These are phyloP conservation scores for Neolamprologus longior DNA, from an alignment of 2,113 vertebrate genomes.

Conservation along the genomic window DNA sequence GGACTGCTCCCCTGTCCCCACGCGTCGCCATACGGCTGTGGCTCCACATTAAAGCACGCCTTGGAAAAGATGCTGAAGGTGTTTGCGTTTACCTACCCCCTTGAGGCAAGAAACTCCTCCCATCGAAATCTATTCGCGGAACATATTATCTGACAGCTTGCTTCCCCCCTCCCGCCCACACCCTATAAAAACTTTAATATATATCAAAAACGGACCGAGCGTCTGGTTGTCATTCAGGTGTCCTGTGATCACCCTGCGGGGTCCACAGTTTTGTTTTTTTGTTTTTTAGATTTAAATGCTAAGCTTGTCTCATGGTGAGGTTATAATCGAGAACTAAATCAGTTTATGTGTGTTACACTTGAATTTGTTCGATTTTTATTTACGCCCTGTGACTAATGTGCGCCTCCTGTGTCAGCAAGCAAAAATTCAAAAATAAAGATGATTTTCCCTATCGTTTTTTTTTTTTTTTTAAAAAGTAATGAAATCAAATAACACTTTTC, in stretches of 20 bases:
- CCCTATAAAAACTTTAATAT: neutral
- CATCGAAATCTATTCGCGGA: constrained; percentile 64
- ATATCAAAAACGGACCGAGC: neutral
- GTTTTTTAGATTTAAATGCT: neutral
- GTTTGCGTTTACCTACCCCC: constrained; percentile 55
- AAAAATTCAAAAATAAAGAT: neutral
- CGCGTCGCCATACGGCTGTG: constrained; percentile 36
- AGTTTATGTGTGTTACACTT: neutral
- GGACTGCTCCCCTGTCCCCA: neutral
- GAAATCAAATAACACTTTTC: neutral
- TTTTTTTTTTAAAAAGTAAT: neutral
- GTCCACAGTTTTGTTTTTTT: neutral
- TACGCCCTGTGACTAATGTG: neutral
- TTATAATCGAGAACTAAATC: neutral
- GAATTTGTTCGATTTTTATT: neutral
- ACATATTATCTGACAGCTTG: constrained; percentile 54
- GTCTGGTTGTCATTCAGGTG: neutral
- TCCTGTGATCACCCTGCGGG: neutral
- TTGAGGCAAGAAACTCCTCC: constrained; percentile 67
- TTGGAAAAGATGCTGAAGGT: constrained; percentile 65
- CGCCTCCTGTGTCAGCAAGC: too few relatives aligned
- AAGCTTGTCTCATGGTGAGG: neutral
- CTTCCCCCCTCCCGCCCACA: neutral
- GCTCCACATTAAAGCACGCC: constrained; percentile 24
- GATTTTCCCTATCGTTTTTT: neutral